These are phyloP conservation scores for Patiria pectinifera DNA, from an alignment of 53 echinoderm and acorn worm species.

Conservation along the genomic window DNA sequence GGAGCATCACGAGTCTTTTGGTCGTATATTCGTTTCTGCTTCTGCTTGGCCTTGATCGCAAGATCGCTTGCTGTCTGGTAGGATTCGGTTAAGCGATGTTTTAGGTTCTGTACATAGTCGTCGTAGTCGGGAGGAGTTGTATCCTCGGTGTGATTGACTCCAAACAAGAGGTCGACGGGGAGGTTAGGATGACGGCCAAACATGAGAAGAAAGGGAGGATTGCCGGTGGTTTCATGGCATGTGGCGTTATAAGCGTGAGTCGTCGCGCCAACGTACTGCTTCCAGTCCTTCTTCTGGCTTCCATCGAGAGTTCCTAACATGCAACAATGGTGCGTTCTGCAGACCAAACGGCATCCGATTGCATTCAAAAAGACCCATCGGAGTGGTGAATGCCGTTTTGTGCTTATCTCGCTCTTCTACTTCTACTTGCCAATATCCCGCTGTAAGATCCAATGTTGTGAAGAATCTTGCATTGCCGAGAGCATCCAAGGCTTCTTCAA, in stretches of 20 bases:
- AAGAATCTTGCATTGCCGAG: constrained; percentile 1
- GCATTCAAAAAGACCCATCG: too few species aligned
- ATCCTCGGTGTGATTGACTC: not conserved
- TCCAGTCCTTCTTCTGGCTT: constrained; percentile 61
- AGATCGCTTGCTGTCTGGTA: constrained; percentile 25
- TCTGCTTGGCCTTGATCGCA: constrained; percentile 17
- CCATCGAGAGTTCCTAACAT: constrained; percentile 52
- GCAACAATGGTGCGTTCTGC: constrained; percentile 55
- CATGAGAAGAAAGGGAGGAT: constrained; percentile 46
- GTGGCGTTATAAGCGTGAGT: constrained; percentile 46
- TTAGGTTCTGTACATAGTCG: not conserved
- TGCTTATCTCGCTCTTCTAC: constrained; percentile 41
- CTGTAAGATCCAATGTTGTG: constrained; percentile 11
- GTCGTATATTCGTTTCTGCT: constrained; percentile 30
- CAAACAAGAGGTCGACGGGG: constrained; percentile 54
- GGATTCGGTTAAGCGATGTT: not conserved
- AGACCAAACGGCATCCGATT: too few species aligned
- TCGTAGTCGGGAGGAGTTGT: not conserved
- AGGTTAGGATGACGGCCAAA: constrained; percentile 14
- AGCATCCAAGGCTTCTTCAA: constrained; percentile 20
- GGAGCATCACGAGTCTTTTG: not conserved
- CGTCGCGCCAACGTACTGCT: constrained; percentile 16
- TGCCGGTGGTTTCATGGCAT: constrained; percentile 29
- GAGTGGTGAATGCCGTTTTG: too few species aligned
- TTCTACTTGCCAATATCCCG: too few species aligned